Percentiles rank a stretch among this genome's conserved stretches.
phyloP scores from a whole-genome alignment of 2,888 invertebrate genomes.

The Julus scandinavius region DNA sequence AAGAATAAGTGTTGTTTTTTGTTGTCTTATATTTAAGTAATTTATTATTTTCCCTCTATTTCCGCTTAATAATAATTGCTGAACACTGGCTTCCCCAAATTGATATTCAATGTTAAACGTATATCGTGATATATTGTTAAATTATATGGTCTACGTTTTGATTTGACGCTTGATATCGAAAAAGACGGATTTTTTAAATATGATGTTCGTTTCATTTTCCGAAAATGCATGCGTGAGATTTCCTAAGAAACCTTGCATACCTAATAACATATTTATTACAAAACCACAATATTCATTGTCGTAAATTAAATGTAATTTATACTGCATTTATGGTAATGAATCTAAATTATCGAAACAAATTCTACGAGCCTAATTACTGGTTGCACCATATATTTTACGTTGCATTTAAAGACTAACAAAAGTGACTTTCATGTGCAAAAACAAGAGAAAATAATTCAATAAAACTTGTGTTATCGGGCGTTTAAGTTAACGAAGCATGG shows the following conservation, averaged over 20 bases:
- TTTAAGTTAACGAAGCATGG: neutral
- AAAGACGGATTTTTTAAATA: neutral
- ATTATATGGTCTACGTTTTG: neutral
- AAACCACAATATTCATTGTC: constrained; percentile 22
- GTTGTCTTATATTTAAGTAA: neutral
- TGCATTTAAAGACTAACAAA: neutral
- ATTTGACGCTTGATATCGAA: neutral
- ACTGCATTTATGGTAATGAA: neutral
- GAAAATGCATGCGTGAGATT: neutral
- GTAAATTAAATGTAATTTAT: constrained; percentile 1
- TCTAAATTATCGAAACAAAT: neutral
- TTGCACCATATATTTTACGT: neutral
- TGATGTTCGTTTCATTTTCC: constrained; percentile 8
- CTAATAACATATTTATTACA: neutral
- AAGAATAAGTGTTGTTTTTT: neutral
- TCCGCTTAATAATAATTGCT: neutral
- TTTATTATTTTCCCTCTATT: neutral
- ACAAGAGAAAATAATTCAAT: neutral
- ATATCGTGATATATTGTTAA: constrained; percentile 11
- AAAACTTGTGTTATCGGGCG: neutral
- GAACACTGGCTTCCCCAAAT: neutral
- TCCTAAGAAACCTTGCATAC: neutral
- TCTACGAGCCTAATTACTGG: neutral
- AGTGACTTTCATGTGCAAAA: neutral
- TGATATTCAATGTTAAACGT: neutral